Base-by-base conservation (phyloP, 2,888 invertebrate species). In the Thecocarcelia acutangulata region DNA sequence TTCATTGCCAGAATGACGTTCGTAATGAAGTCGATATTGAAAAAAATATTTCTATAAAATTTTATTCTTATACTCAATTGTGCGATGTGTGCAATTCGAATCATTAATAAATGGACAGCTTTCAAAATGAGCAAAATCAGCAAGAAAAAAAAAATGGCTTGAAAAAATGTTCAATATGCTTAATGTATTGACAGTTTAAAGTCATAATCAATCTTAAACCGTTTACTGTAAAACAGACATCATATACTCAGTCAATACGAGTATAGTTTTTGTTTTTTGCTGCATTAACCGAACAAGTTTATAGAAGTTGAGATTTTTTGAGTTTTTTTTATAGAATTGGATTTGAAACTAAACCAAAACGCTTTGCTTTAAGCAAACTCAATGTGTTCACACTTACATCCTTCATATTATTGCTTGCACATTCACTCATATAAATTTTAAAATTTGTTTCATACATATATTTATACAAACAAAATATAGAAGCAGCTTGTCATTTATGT, bases 171-270 rank as follows among this genome's bases (percentile, higher is more conserved):
- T 77, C 77, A 80, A 73, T 70, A 80, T 74, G 64, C 37, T 76
- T 77, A 69, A 80, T 64, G 83, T 75, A 75, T 78, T 80, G 83
- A 83, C 83, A 83, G 80, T 74, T 83, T 72, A 77, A 82, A 82
- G 74, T 78, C 78, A 78, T 82, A 82, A 83, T 79, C 83, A 83
- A 73, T 80, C 79, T 79, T 24, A 83, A 76, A 79, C 40, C 56
- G 56, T 76, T 79, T 79, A 72, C 70, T 56, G 70, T 83, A 68
- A 75, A 78, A 69, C 33, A 33, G 33, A 66, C 46, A 56, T 19
- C 40, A 33, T 21, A 21, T 54, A 46, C n/a, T n/a, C n/a, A n/a
- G n/a, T n/a, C 52, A 56, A 24, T 46, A 59, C 37, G n/a, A 6
- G 17, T 28, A 24, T 37, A 11, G 6, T 54, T 61, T 15, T 48